Evolutionary conservation across 2,113 vertebrate genomes (phyloP), one percentile per base, ranked within the genome.

Genomic region (Bettongia penicillata): DNA sequence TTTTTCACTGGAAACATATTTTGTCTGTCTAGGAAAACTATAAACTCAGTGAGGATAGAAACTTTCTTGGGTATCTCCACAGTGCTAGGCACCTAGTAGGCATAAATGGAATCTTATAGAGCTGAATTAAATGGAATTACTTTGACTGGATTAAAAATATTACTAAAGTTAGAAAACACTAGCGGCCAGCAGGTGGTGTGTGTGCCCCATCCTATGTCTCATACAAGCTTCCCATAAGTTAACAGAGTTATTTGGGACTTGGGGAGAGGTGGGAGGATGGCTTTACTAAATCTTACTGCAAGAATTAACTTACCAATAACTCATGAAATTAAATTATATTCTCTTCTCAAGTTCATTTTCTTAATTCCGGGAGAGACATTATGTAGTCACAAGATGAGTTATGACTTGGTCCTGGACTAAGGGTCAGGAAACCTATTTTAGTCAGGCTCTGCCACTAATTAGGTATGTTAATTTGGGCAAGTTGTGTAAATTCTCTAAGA

Each of bases 101-200:
- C 28, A 16, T 84, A 24, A 3, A 31, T 3, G 47, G 23, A 0
- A 14, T 55, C 61, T 37, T 43, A 14, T 47, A 22, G 31, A 90
- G 37, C 68, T 3, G 12, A 53, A 91, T 84, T 84, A 50, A 90
- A 31, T 50, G 48, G 48, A 95, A 57, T 19, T 22, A 11, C 23
- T 49, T 52, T 28, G 26, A 77, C 61, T 19, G 16, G n/a, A 25
- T 84, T 43, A 16, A 84, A 22, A 84, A 43, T 84, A 23, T 84
- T 43, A 77, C 37, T 37, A 68, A 2, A 51, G 16, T 23, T 37
- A 9, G 90, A 89, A 91, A 95, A 93, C 91, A 91, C 61, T 51
- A 23, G 0, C 91, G 90, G 26, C 97, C 95, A 31, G 97, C 55
- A 96, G 97, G 93, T 93, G 97, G 97, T 31, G 90, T 3, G 55